Evolutionary conservation across 2,888 invertebrate species (phyloP).

Genomic region (Nasonia oneida): DNA sequence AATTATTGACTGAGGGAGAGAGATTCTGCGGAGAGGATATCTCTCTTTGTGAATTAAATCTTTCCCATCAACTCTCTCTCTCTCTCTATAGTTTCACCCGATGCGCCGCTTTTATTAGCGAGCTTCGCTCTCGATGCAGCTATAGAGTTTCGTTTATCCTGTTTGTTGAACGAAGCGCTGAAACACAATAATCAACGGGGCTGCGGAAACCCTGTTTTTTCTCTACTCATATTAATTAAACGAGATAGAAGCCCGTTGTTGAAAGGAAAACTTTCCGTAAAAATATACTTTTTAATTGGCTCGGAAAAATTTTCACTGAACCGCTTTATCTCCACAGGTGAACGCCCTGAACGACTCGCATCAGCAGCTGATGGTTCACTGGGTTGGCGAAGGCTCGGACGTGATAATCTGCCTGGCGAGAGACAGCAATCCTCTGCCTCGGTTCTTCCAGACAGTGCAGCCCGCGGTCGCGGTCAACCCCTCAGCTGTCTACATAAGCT

Average conservation of each 20-base stretch:
- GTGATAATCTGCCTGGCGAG: slow-evolving; percentile 92
- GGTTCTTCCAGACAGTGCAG: slow-evolving; percentile 64
- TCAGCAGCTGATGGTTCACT: slow-evolving; percentile 94
- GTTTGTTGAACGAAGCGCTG: too few relatives aligned
- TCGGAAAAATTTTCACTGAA: not conserved
- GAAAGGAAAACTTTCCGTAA: not conserved
- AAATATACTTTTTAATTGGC: too few relatives aligned
- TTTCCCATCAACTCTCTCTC: too few relatives aligned
- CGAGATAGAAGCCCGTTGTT: too few relatives aligned
- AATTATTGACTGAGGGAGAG: slow-evolving; percentile 13
- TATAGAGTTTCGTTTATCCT: too few relatives aligned
- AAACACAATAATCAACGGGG: too few relatives aligned
- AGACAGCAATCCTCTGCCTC: slow-evolving; percentile 82
- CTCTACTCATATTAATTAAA: too few relatives aligned
- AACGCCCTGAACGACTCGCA: slow-evolving; percentile 91
- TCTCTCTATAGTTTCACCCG: not conserved
- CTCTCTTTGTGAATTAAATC: not conserved
- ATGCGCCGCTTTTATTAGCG: too few relatives aligned
- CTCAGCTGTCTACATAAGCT: slow-evolving; percentile 91
- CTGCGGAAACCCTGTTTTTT: too few relatives aligned
- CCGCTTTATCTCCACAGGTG: slow-evolving; percentile 82
- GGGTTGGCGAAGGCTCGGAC: slow-evolving; percentile 93
- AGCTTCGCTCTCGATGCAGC: too few relatives aligned
- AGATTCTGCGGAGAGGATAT: not conserved
- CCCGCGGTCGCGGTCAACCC: slow-evolving; percentile 78